phyloP scores from a whole-genome alignment of 53 echinoderm and acorn worm genomes.

The Paelopatides confundens region DNA sequence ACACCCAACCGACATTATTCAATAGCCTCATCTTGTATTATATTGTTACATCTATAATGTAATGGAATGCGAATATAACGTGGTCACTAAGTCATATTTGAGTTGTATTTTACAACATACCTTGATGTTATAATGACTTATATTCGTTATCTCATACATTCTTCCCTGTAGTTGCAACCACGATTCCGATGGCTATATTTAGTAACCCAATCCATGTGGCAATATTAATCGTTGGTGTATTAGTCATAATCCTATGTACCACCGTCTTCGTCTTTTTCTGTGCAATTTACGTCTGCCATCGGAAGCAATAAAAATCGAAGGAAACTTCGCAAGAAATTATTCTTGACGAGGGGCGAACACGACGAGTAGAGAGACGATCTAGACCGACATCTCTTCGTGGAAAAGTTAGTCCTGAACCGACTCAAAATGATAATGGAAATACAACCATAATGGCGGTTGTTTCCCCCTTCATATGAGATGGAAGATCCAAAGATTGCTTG shows the following conservation, averaged over 20 bases:
- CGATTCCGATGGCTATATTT: background rate
- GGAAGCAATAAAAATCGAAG: background rate
- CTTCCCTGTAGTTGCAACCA: background rate
- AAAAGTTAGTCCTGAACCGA: constrained; percentile 6
- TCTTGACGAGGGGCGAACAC: background rate
- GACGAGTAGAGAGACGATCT: background rate
- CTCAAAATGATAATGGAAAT: background rate
- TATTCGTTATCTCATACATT: too few species aligned
- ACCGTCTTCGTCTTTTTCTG: constrained; percentile 20
- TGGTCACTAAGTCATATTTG: too few species aligned
- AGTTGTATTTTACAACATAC: too few species aligned
- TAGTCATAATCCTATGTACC: background rate
- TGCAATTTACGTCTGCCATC: background rate
- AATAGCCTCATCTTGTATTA: too few species aligned
- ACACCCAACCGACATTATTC: too few species aligned
- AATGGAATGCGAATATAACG: too few species aligned
- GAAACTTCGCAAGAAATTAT: constrained; percentile 9
- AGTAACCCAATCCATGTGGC: background rate
- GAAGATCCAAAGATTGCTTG: constrained; percentile 31
- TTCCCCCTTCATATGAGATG: constrained; percentile 13
- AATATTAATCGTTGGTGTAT: background rate
- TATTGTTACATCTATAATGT: too few species aligned
- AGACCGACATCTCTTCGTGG: background rate
- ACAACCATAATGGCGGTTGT: constrained; percentile 12
- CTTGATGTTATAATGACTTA: too few species aligned